Base-by-base conservation (phyloP, 2,113 vertebrate species). In the Rhagologus leucostigma region DNA sequence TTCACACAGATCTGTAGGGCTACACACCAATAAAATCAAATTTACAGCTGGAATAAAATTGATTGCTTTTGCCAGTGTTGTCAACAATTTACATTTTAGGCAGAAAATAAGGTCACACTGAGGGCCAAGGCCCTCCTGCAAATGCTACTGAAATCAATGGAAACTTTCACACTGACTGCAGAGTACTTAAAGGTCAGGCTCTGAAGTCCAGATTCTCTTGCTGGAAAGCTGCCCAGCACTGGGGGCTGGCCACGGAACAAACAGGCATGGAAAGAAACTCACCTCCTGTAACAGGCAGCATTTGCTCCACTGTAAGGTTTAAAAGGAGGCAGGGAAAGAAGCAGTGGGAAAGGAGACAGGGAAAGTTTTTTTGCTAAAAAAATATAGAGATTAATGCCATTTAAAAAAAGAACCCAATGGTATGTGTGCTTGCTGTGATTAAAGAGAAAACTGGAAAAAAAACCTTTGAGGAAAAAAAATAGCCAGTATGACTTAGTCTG, bases 91-190 rank as follows among this genome's bases (percentile, higher is more conserved):
- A 82, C 3, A 8, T 85, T 84, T 83, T 77, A 73, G 41, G 50
- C 27, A 70, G 75, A 91, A 90, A 93, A 85, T 69, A 75, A 89
- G 67, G 84, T 85, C 56, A 79, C 22, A 23, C 19, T 62, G 29
- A 75, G 75, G 63, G n/a, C 46, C n/a, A 42, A 73, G 74, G 26
- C 62, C 37, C 33, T 80, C 16, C 39, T 93, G 23, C 30, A 88
- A 84, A 89, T 84, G 67, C 70, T 47, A 37, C 8, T 80, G 63
- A 90, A 93, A 91, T 96, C 90, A 83, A 63, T 96, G 82, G 70
- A 57, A 73, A 79, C 27, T 57, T 85, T 91, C 57, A 27, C 50
- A 42, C 21, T 85, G 73, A 64, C 69, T 89, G 55, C 49, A 84
- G 62, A 79, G 21, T 70, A 63, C 32, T 39, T 93, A 82, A 92